phyloP scores from a whole-genome alignment of 1,140 invertebrate genomes.

The Drosophila leontia region DNA sequence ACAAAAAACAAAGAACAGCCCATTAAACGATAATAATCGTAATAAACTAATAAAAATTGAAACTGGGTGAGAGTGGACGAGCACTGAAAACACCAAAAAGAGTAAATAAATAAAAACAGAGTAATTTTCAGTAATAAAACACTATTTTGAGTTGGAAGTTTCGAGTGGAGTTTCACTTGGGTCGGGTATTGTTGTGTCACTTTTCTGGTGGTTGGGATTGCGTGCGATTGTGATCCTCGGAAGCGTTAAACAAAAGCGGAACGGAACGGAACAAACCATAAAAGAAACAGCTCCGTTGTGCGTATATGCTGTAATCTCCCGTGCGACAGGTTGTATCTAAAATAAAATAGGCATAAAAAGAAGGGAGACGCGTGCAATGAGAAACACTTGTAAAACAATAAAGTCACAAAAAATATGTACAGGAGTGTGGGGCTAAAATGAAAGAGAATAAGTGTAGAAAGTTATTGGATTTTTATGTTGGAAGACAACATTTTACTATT shows the following conservation, averaged over 20 bases:
- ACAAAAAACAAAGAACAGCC: constrained; percentile 38
- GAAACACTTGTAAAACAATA: constrained; percentile 44
- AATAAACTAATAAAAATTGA: constrained; percentile 84
- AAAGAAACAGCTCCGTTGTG: constrained; percentile 37
- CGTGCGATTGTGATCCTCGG: constrained; percentile 35
- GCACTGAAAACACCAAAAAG: constrained; percentile 21
- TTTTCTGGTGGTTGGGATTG: constrained; percentile 9
- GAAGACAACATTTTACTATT: background rate
- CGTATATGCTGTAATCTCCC: constrained; percentile 21
- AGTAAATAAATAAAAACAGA: constrained; percentile 59
- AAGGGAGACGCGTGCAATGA: constrained; percentile 31
- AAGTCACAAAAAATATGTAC: background rate
- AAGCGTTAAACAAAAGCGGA: constrained; percentile 46
- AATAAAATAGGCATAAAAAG: constrained; percentile 55
- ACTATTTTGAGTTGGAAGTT: constrained; percentile 53
- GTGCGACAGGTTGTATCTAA: constrained; percentile 62
- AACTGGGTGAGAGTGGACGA: constrained; percentile 71
- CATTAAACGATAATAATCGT: constrained; percentile 85
- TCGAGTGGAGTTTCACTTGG: constrained; percentile 9
- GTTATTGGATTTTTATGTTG: constrained; percentile 1
- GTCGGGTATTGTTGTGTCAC: constrained; percentile 7
- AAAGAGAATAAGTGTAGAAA: constrained; percentile 1
- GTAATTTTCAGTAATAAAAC: constrained; percentile 73
- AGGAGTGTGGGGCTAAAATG: background rate
- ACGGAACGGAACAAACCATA: constrained; percentile 57